phyloP scores from a whole-genome alignment of 23 tunicate species.

The Pegea sp. region DNA sequence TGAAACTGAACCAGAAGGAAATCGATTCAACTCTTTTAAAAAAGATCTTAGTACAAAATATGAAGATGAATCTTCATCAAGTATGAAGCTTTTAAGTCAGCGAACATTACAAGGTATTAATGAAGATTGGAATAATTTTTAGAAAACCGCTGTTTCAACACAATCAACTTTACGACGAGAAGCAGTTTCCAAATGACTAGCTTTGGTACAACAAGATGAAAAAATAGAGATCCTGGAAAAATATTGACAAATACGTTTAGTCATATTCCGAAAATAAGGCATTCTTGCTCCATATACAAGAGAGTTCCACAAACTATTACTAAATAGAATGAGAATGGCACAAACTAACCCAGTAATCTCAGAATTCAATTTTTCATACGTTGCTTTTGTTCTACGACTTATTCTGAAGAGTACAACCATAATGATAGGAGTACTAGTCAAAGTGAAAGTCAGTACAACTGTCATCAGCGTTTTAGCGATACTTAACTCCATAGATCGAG shows the following conservation, averaged over 20 bases:
- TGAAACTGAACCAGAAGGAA: no score
- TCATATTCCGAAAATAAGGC: slow-evolving; percentile 43
- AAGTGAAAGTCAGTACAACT: slow-evolving; percentile 37
- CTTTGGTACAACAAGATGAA: no score
- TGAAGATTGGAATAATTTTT: no score
- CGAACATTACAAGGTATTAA: no score
- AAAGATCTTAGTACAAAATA: no score
- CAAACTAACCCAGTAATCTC: slow-evolving; percentile 20
- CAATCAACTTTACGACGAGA: no score
- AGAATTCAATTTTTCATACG: slow-evolving; percentile 1
- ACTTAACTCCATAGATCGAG: slow-evolving; percentile 42
- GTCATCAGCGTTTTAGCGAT: slow-evolving; percentile 66
- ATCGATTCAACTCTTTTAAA: no score
- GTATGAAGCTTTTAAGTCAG: no score
- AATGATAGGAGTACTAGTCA: slow-evolving; percentile 33
- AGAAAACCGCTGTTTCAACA: no score
- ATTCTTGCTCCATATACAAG: slow-evolving; percentile 74
- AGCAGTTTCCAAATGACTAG: no score
- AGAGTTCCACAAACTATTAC: slow-evolving; percentile 59
- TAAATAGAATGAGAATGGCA: slow-evolving; percentile 21
- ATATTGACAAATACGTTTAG: slow-evolving; percentile 1
- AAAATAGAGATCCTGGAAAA: no score
- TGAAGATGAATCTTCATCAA: no score
- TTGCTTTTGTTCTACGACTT: background rate
- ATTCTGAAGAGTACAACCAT: slow-evolving; percentile 1